These are phyloP conservation scores for Ligdia adustata DNA, from an alignment of 2,888 invertebrate genomes.

Conservation along the genomic window DNA sequence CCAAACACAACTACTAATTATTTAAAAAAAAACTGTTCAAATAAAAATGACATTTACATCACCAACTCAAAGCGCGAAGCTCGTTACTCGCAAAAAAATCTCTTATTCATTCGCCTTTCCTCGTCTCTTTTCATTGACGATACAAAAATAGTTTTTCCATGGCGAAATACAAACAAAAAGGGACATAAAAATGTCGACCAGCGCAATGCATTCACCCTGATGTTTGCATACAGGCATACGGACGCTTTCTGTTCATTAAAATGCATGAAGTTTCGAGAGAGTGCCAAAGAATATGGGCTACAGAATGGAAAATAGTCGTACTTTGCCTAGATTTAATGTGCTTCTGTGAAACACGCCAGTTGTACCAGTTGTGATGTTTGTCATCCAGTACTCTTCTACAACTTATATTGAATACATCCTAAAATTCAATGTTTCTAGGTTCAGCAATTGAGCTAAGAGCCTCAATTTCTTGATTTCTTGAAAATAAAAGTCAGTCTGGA, in stretches of 20 bases:
- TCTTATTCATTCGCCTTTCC: constrained; percentile 6
- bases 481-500: too few species aligned
- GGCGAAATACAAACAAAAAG: constrained; percentile 39
- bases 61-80: not conserved
- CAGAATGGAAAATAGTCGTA: not conserved
- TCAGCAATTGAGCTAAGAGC: too few species aligned
- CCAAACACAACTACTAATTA: too few species aligned
- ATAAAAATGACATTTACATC: too few species aligned
- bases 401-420: too few species aligned
- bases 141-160: constrained; percentile 34
- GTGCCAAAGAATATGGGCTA: constrained; percentile 33
- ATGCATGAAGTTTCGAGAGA: constrained; percentile 64
- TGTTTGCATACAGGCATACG: constrained; percentile 52
- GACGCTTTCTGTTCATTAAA: constrained; percentile 68
- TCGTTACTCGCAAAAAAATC: not conserved
- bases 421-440: too few species aligned
- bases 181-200: constrained; percentile 40
- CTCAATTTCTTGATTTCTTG: too few species aligned
- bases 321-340: constrained; percentile 29
- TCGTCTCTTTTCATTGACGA: constrained; percentile 17
- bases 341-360: too few species aligned
- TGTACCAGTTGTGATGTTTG: too few species aligned
- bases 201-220: constrained; percentile 51
- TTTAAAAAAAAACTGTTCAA: too few species aligned
- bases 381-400: too few species aligned